These are phyloP conservation scores for Pholis gunnellus DNA, from an alignment of 2,113 vertebrate species.

Conservation along the genomic window DNA sequence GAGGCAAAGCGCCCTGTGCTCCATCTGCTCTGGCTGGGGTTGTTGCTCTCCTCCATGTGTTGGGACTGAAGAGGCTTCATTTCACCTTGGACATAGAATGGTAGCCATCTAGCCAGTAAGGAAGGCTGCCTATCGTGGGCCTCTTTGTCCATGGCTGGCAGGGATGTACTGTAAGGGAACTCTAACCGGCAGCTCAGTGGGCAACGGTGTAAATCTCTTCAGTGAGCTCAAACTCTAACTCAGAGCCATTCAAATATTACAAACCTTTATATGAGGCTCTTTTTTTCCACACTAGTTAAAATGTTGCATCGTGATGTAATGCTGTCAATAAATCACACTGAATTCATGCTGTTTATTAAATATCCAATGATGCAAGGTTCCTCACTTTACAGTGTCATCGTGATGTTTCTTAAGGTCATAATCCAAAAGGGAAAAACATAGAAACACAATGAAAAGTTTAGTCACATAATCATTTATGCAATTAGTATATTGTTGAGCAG, in stretches of 20 bases:
- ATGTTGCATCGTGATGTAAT: not conserved
- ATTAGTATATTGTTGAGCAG: not conserved
- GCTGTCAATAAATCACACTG: not conserved
- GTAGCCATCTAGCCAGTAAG: conserved; percentile 2
- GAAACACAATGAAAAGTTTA: not conserved
- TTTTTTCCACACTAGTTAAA: not conserved
- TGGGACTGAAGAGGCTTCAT: conserved; percentile 31
- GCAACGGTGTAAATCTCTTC: no score
- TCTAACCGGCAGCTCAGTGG: conserved; percentile 16
- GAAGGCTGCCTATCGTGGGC: conserved; percentile 20
- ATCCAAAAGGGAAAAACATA: not conserved
- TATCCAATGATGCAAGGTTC: not conserved
- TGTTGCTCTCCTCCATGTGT: conserved; percentile 25
- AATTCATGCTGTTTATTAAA: not conserved
- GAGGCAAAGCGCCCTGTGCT: conserved; percentile 25
- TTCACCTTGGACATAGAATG: conserved; percentile 31
- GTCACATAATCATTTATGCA: not conserved
- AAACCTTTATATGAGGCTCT: not conserved
- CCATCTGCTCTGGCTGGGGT: conserved; percentile 49
- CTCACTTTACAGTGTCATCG: not conserved
- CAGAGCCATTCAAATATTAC: not conserved
- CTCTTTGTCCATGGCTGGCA: conserved; percentile 36
- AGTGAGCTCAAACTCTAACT: not conserved
- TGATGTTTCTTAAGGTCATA: not conserved
- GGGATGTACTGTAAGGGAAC: not conserved